Evolutionary conservation across 2,797 vertebrate species (phyloP), one percentile per base, ranked within the genome.

Genomic region (Scleropages formosus): DNA sequence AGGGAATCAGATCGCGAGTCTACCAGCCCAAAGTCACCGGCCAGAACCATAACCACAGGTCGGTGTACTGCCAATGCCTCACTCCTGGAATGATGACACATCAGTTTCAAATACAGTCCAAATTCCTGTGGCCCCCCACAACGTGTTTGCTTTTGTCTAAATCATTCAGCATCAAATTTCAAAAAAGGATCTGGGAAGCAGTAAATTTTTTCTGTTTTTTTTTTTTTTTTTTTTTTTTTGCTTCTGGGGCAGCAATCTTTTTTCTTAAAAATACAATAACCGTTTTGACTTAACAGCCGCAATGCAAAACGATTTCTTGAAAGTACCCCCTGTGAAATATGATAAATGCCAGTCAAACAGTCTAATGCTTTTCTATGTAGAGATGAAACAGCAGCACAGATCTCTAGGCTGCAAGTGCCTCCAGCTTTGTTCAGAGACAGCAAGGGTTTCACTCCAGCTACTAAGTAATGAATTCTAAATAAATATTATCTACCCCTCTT

Each of bases 391-490:
- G 22, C 65, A 10, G 3, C 8, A 27, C 39, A 31, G 58, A 62
- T 22, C 31, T 69, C 62, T 12, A n/a, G 22, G 72, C 82, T 82
- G 82, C 31, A 39, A 39, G 31, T 39, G 31, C 85, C 86, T 85
- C 80, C 79, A 80, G 82, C 84, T 8, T 77, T 83, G 74, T 75
- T 58, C 63, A 78, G 76, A 81, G 80, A 79, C 72, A 58, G 83
- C 59, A 72, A 78, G 81, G 73, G 84, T 86, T 84, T 82, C 75
- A 79, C 82, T 88, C 63, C 75, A 69, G 60, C 85, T 86, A 81
- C 82, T 83, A 78, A 84, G 82, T 88, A 88, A 88, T 88, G 86
- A 87, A 86, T 85, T 87, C 84, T 83, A 90, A 88, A 89, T 89
- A 90, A 90, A 89, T 89, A 88, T 81, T 74, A 87, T 87, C 82